These are phyloP conservation scores for Matsumyia berberina DNA, from an alignment of 2,888 invertebrate species.

Conservation along the genomic window DNA sequence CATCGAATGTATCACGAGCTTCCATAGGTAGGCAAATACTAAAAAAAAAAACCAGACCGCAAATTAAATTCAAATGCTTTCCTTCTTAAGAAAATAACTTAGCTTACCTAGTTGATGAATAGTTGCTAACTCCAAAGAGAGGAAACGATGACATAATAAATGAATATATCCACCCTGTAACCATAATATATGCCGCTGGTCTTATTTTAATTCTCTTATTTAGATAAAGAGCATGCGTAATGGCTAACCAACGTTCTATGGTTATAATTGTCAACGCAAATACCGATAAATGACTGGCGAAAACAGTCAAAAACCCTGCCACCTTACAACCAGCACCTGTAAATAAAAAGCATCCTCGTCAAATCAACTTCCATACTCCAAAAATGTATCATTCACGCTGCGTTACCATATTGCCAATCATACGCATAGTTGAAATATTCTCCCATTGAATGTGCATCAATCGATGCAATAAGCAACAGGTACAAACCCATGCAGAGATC, in stretches of 20 bases:
- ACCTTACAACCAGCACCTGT: conserved; percentile 91
- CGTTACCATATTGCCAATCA: conserved; percentile 92
- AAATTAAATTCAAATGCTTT: neutral
- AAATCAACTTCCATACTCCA: conserved; percentile 2
- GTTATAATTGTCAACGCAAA: conserved; percentile 94
- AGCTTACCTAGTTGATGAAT: conserved; percentile 91
- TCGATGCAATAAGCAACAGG: conserved; percentile 91
- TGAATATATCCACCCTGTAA: conserved; percentile 92
- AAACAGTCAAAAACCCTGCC: conserved; percentile 95
- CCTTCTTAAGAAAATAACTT: neutral
- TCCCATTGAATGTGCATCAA: conserved; percentile 93
- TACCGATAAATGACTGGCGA: conserved; percentile 94
- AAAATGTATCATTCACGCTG: neutral
- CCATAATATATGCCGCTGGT: conserved; percentile 90
- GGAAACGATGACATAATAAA: conserved; percentile 91
- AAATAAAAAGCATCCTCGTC: neutral
- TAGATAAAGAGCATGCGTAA: conserved; percentile 92
- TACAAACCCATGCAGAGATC: conserved; percentile 95
- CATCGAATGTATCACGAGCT: conserved; percentile 88
- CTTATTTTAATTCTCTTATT: conserved; percentile 91
- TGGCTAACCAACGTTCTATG: conserved; percentile 93
- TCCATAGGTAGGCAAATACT: conserved; percentile 96
- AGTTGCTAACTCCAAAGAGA: conserved; percentile 92
- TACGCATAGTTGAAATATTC: conserved; percentile 96
- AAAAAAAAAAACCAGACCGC: conserved; percentile 47